Base-by-base conservation (phyloP, 2,113 vertebrate species). In the Campylomormyrus tamandua region DNA sequence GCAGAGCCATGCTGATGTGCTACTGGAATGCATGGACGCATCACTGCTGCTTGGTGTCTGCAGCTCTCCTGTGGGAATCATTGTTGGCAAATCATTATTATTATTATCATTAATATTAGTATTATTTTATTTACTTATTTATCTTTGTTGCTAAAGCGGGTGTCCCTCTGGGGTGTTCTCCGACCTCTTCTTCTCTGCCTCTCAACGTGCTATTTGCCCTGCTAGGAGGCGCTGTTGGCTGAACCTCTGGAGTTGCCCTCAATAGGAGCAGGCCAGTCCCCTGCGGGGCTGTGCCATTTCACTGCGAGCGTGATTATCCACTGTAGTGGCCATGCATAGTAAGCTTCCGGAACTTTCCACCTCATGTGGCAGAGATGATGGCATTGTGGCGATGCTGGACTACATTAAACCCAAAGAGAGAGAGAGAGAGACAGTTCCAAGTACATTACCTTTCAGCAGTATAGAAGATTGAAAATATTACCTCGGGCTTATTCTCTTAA, bases 141-240 rank as follows among this genome's bases (percentile, higher is more conserved):
- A 27, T 77, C 19, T 77, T 39, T 77, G 13, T 92, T 86, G 70
- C 52, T 50, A 45, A 87, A 90, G 83, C 74, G 17, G 24, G 15
- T 45, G 21, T 88, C 53, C 70, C 88, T 80, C 17, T 21, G n/a
- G 17, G 10, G 35, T 35, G 39, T 56, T 21, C 19, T 21, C 53
- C 39, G 7, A 53, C 45, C 80, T 39, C 35, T 39, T 17, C 45
- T 9, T 42, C 53, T 1, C 15, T 66, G 46, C 13, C 5, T 48
- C 46, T 89, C 35, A 21, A 15, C 2, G 9, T 35, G 24, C 19
- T 52, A 52, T 77, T 56, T 11, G 42, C 46, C 90, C 62, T 52
- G 87, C n/a, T 35, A 7, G 66, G 58, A 21, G 56, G 21, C 17
- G 2, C 42, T 39, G 19, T 52, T 62, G 50, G 35, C 45, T 66